These are phyloP conservation scores for Smithornis capensis DNA, from an alignment of 2,113 vertebrate genomes.

Conservation along the genomic window DNA sequence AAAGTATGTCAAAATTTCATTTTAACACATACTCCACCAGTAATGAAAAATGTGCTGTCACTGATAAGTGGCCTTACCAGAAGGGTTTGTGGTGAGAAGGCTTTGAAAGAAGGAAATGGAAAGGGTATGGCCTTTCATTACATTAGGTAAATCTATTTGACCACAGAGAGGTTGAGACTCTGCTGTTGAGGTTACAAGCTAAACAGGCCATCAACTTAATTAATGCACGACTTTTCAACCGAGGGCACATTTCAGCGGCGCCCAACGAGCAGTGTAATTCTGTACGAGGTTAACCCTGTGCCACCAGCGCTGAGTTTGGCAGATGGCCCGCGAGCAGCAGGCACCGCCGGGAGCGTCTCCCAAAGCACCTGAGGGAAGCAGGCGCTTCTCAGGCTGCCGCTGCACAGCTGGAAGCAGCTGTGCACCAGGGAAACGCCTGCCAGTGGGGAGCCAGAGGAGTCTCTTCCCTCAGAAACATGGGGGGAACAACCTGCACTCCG, in stretches of 20 bases:
- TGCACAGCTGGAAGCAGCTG: constrained; percentile 80
- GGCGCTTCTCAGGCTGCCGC: constrained; percentile 65
- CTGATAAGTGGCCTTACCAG: constrained; percentile 55
- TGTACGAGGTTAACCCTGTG: not conserved
- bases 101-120: constrained; percentile 63
- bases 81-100: constrained; percentile 34
- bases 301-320: constrained; percentile 23
- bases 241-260: constrained; percentile 10
- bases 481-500: not conserved
- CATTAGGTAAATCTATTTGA: constrained; percentile 57
- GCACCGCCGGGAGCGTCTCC: constrained; percentile 41
- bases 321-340: not conserved
- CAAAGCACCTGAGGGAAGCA: constrained; percentile 49
- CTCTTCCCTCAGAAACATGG: not conserved
- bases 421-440: not conserved
- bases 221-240: constrained; percentile 6
- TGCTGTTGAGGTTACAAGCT: constrained; percentile 33
- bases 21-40: not conserved
- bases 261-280: not conserved
- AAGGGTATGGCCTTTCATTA: constrained; percentile 35
- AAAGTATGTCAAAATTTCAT: constrained; percentile 26
- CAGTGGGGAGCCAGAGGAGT: not conserved
- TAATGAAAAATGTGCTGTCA: constrained; percentile 57
- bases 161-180: constrained; percentile 24
- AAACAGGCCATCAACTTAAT: constrained; percentile 23